phyloP scores from a whole-genome alignment of 2,888 invertebrate genomes.

The Atethmia centrago region DNA sequence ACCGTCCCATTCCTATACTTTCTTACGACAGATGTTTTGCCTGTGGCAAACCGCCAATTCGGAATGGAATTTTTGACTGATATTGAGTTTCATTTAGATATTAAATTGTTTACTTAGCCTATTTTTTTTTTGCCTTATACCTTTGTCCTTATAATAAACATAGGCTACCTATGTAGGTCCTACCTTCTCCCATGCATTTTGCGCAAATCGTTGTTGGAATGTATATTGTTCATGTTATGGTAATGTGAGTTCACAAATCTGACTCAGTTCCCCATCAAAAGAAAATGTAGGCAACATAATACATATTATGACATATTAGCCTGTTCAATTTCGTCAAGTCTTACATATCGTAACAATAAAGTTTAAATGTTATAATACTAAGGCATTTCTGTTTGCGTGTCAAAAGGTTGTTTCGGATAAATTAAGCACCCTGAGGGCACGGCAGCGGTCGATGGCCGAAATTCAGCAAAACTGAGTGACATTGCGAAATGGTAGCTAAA shows the following conservation, averaged over 20 bases:
- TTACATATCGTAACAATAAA: conserved; percentile 25
- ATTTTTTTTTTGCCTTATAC: neutral
- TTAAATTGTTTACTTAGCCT: neutral
- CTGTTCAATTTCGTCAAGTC: conserved; percentile 8
- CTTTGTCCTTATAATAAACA: neutral
- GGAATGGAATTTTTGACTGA: conserved; percentile 51
- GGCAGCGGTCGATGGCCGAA: conserved; percentile 56
- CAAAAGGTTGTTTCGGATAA: conserved; percentile 66
- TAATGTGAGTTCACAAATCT: neutral
- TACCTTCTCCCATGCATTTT: neutral
- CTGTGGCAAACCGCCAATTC: conserved; percentile 73
- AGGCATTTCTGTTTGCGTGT: conserved; percentile 67
- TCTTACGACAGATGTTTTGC: conserved; percentile 76
- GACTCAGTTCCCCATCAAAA: conserved; percentile 15
- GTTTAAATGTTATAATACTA: conserved; percentile 24
- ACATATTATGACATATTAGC: neutral
- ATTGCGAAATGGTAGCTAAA: conserved; percentile 42
- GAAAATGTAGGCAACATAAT: conserved; percentile 7
- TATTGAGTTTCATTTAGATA: conserved; percentile 42
- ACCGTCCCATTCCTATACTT: conserved; percentile 70
- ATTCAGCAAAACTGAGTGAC: conserved; percentile 38
- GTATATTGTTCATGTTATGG: neutral
- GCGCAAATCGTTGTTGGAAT: neutral
- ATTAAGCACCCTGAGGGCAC: conserved; percentile 62
- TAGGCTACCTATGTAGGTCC: neutral